Evolutionary conservation across 2,888 invertebrate species (phyloP).

Genomic region (Hyppa rectilinea): DNA sequence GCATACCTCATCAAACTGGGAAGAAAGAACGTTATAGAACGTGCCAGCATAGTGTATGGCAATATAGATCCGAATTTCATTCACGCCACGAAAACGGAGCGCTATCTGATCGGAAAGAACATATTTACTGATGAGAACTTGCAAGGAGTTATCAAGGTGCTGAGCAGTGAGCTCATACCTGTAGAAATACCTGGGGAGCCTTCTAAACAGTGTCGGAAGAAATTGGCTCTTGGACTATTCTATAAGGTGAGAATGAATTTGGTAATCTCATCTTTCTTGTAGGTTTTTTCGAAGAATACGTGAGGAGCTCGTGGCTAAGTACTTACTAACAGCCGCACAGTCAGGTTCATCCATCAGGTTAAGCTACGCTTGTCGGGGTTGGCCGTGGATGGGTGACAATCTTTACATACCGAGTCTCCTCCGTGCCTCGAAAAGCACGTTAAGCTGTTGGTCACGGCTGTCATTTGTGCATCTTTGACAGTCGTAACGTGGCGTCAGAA

Average conservation of each 20-base stretch:
- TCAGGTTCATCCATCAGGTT: no score
- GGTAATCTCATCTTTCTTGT: no score
- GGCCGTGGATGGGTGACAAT: no score
- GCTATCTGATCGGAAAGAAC: slow-evolving; percentile 85
- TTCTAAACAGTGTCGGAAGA: slow-evolving; percentile 92
- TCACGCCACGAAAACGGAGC: slow-evolving; percentile 92
- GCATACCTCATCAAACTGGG: slow-evolving; percentile 92
- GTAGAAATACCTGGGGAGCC: slow-evolving; percentile 92
- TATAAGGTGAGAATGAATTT: slow-evolving; percentile 92
- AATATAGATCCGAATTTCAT: slow-evolving; percentile 90
- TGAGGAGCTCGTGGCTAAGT: no score
- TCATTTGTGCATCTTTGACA: no score
- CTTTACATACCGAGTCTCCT: no score
- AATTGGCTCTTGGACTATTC: slow-evolving; percentile 93
- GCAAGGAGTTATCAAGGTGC: slow-evolving; percentile 86
- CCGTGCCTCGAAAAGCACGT: no score
- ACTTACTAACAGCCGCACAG: not conserved
- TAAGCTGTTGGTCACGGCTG: no score
- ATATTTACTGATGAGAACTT: slow-evolving; percentile 82
- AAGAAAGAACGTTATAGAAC: slow-evolving; percentile 70
- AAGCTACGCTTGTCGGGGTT: no score
- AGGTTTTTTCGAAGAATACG: no score
- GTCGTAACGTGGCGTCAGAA: no score
- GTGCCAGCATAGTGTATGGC: slow-evolving; percentile 92
- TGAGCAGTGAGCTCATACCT: slow-evolving; percentile 92